Evolutionary conservation across 2,888 invertebrate genomes (phyloP).

Genomic region (Tanypteryx hageni): DNA sequence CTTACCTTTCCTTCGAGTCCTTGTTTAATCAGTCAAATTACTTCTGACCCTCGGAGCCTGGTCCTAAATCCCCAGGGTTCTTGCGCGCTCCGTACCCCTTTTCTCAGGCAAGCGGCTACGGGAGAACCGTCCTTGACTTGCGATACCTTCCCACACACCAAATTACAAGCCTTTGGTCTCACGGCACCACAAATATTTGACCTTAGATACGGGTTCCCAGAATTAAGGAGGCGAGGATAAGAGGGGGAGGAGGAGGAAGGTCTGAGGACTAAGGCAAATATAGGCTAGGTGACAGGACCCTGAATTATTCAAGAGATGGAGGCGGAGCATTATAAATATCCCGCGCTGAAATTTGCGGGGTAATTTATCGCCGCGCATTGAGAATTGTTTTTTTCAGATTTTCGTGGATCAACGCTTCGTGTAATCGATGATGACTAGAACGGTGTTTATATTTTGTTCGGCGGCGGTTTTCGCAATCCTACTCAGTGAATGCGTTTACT

Average conservation of each 20-base stretch:
- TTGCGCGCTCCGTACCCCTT: neutral
- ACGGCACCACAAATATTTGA: slow-evolving; percentile 58
- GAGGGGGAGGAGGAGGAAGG: neutral
- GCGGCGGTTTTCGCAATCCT: no score
- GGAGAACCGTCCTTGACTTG: slow-evolving; percentile 30
- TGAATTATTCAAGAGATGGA: slow-evolving; percentile 7
- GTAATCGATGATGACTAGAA: no score
- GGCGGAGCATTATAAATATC: neutral
- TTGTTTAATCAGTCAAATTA: slow-evolving; percentile 63
- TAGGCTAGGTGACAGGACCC: slow-evolving; percentile 42
- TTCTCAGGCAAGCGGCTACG: slow-evolving; percentile 2
- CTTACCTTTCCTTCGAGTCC: slow-evolving; percentile 47
- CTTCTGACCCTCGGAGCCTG: slow-evolving; percentile 25
- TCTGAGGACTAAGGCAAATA: slow-evolving; percentile 29
- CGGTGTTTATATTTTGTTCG: no score
- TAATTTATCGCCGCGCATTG: neutral
- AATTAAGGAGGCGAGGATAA: slow-evolving; percentile 17
- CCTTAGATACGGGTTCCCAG: slow-evolving; percentile 14
- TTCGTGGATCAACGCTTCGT: no score
- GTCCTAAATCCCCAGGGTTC: slow-evolving; percentile 53
- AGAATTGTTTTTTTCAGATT: no score
- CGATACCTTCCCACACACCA: neutral
- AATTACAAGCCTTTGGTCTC: slow-evolving; percentile 59
- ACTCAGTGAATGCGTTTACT: no score
- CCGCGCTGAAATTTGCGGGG: neutral